phyloP scores from a whole-genome alignment of 2,797 vertebrate genomes.

The Argya squamiceps region DNA sequence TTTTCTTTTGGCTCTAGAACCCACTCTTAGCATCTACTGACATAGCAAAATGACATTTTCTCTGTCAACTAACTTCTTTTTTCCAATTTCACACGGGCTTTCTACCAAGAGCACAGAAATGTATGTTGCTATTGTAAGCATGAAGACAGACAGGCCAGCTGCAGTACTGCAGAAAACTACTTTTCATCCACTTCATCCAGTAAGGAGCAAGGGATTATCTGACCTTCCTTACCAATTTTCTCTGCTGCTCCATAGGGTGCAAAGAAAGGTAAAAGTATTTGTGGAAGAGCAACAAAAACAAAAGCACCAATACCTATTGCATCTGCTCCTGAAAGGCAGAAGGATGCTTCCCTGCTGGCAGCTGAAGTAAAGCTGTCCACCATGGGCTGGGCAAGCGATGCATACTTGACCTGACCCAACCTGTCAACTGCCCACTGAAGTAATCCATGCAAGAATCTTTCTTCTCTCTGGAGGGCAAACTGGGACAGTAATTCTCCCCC shows the following conservation, averaged over 20 bases:
- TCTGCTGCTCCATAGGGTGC: neutral
- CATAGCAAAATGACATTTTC: neutral
- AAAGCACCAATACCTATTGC: neutral
- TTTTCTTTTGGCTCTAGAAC: neutral
- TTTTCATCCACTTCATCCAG: neutral
- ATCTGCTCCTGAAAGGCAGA: neutral
- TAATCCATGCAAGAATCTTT: neutral
- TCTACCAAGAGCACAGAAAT: neutral
- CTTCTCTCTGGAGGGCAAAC: neutral
- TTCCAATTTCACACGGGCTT: neutral
- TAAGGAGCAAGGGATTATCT: neutral
- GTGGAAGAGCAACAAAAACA: neutral
- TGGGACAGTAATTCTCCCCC: neutral
- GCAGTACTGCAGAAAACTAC: neutral
- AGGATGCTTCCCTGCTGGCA: neutral
- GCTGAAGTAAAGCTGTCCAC: neutral
- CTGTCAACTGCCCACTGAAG: neutral
- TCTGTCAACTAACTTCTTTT: neutral
- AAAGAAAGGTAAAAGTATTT: neutral
- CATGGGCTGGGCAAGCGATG: accelerated
- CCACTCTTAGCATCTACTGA: neutral
- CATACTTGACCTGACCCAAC: neutral
- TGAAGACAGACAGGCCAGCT: slow-evolving; percentile 26
- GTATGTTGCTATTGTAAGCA: neutral
- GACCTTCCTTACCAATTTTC: neutral